Base-by-base conservation (phyloP, 2,113 vertebrate species). In the Megaptera novaeangliae region DNA sequence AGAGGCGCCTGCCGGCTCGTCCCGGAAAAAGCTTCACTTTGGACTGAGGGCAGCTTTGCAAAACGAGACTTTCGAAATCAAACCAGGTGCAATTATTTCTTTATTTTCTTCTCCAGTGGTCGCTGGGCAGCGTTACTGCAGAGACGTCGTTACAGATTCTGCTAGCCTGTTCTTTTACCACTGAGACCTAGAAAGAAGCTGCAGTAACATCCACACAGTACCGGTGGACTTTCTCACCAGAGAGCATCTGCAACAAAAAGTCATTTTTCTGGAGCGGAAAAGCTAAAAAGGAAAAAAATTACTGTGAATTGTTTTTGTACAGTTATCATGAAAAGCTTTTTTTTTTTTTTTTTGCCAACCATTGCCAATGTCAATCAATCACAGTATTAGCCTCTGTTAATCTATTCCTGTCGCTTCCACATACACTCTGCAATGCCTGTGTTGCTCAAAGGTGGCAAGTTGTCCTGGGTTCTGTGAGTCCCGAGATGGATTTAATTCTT, bases 371-470 rank as follows among this genome's bases (percentile, higher is more conserved):
- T 99, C 99, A 99, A 99, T 99, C 98, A 98, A 99, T 99, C 99
- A 99, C 99, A 99, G 99, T 99, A 99, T 99, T 99, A 99, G 99
- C 99, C 99, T 99, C 98, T 98, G 98, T 99, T 99, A 98, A 98
- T 99, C 99, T 99, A 92, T 98, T 98, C 98, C 99, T 99, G 98
- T 99, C 99, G 99, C 98, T 99, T 99, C 98, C 98, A 98, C 98
- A 97, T 98, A 98, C 98, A 98, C 98, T 99, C 98, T 99, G 98
- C 98, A 98, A 95, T 3, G 85, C 98, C 97, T 98, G 98, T 97
- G 98, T 99, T 99, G 98, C 99, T 99, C 99, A 98, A 98, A 98
- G 99, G 98, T 98, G 98, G 98, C 98, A 98, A 99, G 99, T 99
- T 99, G 99, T 99, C 99, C 99, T 99, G 98, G 99, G 98, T 99